Percentiles rank a stretch among this genome's conserved stretches.
These are phyloP conservation scores for Andrena fulva DNA, from an alignment of 2,888 invertebrate genomes.

Conservation along the genomic window DNA sequence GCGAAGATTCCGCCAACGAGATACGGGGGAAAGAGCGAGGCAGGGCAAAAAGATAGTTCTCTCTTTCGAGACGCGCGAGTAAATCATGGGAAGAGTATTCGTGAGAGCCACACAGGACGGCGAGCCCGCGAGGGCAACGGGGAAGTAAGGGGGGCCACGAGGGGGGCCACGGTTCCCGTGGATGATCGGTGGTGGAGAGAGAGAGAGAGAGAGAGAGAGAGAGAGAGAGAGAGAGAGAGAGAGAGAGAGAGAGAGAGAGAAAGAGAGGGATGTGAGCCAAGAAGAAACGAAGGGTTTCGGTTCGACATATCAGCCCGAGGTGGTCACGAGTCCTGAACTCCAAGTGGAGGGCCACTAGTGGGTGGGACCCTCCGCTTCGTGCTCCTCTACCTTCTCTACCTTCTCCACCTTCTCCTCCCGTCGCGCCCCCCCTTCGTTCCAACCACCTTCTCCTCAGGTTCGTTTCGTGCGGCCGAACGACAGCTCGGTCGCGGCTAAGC, in stretches of 20 bases:
- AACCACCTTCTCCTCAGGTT: slow-evolving; percentile 29
- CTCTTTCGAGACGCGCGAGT: slow-evolving; percentile 76
- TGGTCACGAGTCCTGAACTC: slow-evolving; percentile 83
- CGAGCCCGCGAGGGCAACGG: slow-evolving; percentile 56
- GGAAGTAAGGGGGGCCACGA: slow-evolving; percentile 41
- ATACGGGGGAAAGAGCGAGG: slow-evolving; percentile 43
- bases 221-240: slow-evolving; percentile 59
- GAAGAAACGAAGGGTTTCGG: slow-evolving; percentile 80
- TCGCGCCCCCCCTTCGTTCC: not conserved
- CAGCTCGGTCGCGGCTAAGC: slow-evolving; percentile 51
- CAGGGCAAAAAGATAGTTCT: slow-evolving; percentile 56
- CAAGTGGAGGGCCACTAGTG: slow-evolving; percentile 79
- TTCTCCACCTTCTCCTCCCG: not conserved
- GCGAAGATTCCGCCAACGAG: slow-evolving; percentile 58
- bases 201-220: slow-evolving; percentile 21
- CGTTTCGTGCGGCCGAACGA: slow-evolving; percentile 59
- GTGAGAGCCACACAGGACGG: slow-evolving; percentile 78
- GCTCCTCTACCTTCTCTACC: slow-evolving; percentile 63
- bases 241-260: slow-evolving; percentile 18
- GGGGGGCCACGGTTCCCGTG: slow-evolving; percentile 60
- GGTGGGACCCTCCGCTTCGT: slow-evolving; percentile 82
- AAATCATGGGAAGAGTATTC: slow-evolving; percentile 83
- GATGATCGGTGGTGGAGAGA: slow-evolving; percentile 63
- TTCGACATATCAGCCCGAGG: slow-evolving; percentile 85
- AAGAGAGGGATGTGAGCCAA: slow-evolving; percentile 71